phyloP scores from a whole-genome alignment of 1,140 invertebrate genomes.

The Condylostylus longicornis region DNA sequence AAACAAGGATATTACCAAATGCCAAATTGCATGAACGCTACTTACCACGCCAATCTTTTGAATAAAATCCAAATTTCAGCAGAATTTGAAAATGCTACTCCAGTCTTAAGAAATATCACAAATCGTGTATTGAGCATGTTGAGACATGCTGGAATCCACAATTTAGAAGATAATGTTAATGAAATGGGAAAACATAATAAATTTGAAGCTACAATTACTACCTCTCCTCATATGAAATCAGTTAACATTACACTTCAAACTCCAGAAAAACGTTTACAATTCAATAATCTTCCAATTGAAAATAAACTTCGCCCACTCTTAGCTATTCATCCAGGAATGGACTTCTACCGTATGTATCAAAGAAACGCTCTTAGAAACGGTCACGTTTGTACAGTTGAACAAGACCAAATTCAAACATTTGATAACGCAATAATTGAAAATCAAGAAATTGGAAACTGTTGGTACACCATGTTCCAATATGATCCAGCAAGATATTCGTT shows the following conservation, averaged over 20 bases:
- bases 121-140: slow-evolving; percentile 25
- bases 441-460: slow-evolving; percentile 35
- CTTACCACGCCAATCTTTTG: slow-evolving; percentile 32
- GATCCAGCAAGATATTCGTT: slow-evolving; percentile 26
- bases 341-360: slow-evolving; percentile 23
- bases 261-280: slow-evolving; percentile 24
- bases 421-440: slow-evolving; percentile 42
- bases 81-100: slow-evolving; percentile 33
- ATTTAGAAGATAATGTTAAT: slow-evolving; percentile 27
- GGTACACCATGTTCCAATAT: slow-evolving; percentile 44
- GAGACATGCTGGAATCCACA: slow-evolving; percentile 20
- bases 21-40: slow-evolving; percentile 37
- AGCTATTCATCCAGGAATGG: slow-evolving; percentile 33
- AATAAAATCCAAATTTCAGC: slow-evolving; percentile 34
- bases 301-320: slow-evolving; percentile 19
- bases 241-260: slow-evolving; percentile 33
- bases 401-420: slow-evolving; percentile 40
- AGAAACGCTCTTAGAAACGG: slow-evolving; percentile 27
- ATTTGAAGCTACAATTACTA: slow-evolving; percentile 33
- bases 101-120: slow-evolving; percentile 19
- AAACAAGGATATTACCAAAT: slow-evolving; percentile 37
- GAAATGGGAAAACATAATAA: slow-evolving; percentile 30
- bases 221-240: slow-evolving; percentile 28
- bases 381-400: slow-evolving; percentile 40
- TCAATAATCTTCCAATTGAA: slow-evolving; percentile 30